Conservation (phyloP, 2,888 invertebrate species). For the Microctonus aethiopoides region DNA sequence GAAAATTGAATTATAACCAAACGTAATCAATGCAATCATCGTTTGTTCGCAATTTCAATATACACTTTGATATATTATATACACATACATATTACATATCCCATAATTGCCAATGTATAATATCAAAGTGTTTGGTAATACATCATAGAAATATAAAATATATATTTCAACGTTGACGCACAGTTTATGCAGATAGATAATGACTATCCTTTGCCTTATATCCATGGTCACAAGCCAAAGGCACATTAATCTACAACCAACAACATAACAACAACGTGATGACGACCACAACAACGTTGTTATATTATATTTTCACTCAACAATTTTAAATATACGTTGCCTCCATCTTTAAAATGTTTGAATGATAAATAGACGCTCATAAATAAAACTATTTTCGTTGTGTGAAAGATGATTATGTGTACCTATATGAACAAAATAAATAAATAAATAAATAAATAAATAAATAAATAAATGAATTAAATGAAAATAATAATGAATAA, state of each 20-base stretch:
- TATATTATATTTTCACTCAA: conserved; percentile 17
- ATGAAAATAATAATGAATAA: background rate
- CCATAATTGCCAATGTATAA: background rate
- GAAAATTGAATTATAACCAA: background rate
- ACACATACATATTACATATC: background rate
- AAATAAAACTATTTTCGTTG: conserved; percentile 7
- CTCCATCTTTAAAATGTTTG: background rate
- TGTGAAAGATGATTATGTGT: background rate
- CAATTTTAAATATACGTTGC: conserved; percentile 10
- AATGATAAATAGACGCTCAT: conserved; percentile 17
- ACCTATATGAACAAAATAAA: background rate
- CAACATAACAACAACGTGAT: background rate
- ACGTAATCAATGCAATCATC: background rate
- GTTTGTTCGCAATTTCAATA: background rate
- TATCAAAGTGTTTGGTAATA: conserved; percentile 18
- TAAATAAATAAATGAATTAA: background rate
- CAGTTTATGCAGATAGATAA: conserved; percentile 23
- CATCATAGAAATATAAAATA: conserved; percentile 17
- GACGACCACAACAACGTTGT: background rate
- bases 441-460: background rate
- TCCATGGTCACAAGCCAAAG: conserved; percentile 21
- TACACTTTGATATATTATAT: background rate
- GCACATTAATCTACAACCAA: conserved; percentile 23
- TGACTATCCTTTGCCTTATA: conserved; percentile 15
- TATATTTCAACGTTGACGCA: conserved; percentile 21